Evolutionary conservation across 2,113 vertebrate species (phyloP).

Genomic region (Chrysochloris asiatica): DNA sequence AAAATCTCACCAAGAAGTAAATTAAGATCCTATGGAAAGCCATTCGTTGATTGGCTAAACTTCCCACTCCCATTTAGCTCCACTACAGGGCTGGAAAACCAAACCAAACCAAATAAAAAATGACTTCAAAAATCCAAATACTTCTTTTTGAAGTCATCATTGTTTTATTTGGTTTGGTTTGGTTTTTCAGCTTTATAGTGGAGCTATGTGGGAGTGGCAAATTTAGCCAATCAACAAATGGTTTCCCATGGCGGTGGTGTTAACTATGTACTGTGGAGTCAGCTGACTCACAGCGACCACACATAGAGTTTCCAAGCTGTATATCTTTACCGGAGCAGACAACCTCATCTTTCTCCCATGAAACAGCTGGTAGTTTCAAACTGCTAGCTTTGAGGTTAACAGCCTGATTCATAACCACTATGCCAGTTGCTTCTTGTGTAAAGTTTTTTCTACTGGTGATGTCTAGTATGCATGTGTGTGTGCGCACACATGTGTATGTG

Average conservation of each 20-base stretch:
- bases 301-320: too few relatives aligned
- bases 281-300: too few relatives aligned
- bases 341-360: too few relatives aligned
- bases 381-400: too few relatives aligned
- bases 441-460: neutral
- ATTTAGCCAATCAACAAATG: neutral
- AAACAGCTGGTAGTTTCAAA: too few relatives aligned
- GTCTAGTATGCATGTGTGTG: neutral
- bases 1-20: too few relatives aligned
- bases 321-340: too few relatives aligned
- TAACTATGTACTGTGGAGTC: too few relatives aligned
- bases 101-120: neutral
- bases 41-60: neutral
- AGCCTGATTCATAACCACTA: too few relatives aligned
- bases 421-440: neutral
- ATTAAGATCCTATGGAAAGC: constrained; percentile 10
- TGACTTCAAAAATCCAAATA: neutral
- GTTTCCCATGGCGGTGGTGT: neutral
- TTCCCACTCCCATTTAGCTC: constrained; percentile 19
- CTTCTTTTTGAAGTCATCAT: neutral
- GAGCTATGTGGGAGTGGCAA: constrained; percentile 19
- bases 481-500: neutral
- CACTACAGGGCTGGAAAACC: neutral
- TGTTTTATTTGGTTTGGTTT: neutral
- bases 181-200: neutral